These are phyloP conservation scores for Medauroidea extradentata DNA, from an alignment of 1,140 invertebrate genomes.

Conservation along the genomic window DNA sequence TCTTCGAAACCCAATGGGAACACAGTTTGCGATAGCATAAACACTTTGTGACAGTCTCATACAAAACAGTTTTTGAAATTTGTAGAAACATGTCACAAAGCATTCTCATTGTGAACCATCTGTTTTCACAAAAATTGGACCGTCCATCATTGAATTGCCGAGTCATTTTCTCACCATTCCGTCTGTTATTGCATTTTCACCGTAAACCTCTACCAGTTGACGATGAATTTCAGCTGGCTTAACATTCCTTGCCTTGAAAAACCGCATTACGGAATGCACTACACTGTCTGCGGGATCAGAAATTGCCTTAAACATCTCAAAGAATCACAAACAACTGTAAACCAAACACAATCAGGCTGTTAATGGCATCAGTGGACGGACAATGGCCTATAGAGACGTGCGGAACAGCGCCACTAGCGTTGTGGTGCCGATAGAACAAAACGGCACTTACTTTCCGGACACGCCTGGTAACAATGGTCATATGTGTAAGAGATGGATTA, in stretches of 20 bases:
- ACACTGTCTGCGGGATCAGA: background rate
- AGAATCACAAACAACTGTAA: slow-evolving; percentile 5
- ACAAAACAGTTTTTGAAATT: background rate
- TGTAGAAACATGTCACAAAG: slow-evolving; percentile 11
- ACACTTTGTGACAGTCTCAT: too few species aligned
- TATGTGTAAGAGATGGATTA: too few species aligned
- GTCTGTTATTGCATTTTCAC: slow-evolving; percentile 18
- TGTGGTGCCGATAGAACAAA: too few species aligned
- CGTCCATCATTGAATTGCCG: slow-evolving; percentile 19
- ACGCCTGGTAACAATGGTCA: too few species aligned
- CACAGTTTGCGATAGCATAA: too few species aligned
- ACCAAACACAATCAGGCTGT: slow-evolving; percentile 11
- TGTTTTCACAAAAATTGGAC: slow-evolving; percentile 11
- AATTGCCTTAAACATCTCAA: slow-evolving; percentile 11
- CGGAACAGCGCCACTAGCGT: too few species aligned
- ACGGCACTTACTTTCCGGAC: too few species aligned
- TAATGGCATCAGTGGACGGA: slow-evolving; percentile 15
- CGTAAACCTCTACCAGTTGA: slow-evolving; percentile 16
- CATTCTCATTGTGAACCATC: slow-evolving; percentile 13
- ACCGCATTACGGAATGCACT: slow-evolving; percentile 9
- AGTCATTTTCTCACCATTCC: slow-evolving; percentile 21
- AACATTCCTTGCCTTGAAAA: slow-evolving; percentile 17
- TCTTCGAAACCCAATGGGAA: too few species aligned
- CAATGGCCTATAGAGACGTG: slow-evolving; percentile 2
- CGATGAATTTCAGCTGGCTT: slow-evolving; percentile 16